Evolutionary conservation across 1,140 invertebrate genomes (phyloP), one percentile per base, ranked within the genome.

Genomic region (Dendroctonus ponderosae): DNA sequence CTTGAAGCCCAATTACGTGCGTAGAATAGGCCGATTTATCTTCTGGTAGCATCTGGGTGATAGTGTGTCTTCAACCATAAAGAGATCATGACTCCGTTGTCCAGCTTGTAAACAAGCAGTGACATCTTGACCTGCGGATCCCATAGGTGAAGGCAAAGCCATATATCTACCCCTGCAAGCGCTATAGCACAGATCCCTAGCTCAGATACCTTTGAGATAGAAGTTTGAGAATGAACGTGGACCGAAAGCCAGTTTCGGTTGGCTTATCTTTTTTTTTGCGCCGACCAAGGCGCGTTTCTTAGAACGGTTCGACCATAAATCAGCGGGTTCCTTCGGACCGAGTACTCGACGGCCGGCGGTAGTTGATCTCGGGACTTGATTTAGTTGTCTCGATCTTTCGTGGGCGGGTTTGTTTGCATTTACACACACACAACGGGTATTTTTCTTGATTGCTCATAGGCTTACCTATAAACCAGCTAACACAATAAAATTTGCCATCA

Each of bases 361-460:
- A 65, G 62, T 65, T 65, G 62, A 65, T 65, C 62, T 65, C 54
- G 53, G 54, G 44, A 46, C 53, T 65, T 65, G 62, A 65, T 65
- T 65, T 65, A 65, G 62, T 65, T 65, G 62, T 65, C 62, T 65
- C 62, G 62, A 58, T 65, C 43, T 65, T 37, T 58, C 54, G 62
- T 65, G 54, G 62, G 62, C 62, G 62, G 64, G 64, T 66, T 66
- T 66, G 64, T 66, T 66, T 66, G 64, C 64, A 66, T 66, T 66
- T 66, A 65, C 52, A 56, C 51, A 65, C 43, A 66, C 64, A 51
- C 44, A 52, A n/a, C 44, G 9, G 15, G 12, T 38, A 50, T 65
- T 58, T 65, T 58, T 58, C 62, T 65, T 57, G 44, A 57, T 57
- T 57, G 52, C 53, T 39, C 59, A 59, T 59, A 46, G 57, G 57